A percentile compares a stretch with the other conserved stretches of the same genome.
phyloP scores from a whole-genome alignment of 53 echinoderm and acorn worm species.

The Apostichopus leukothele region DNA sequence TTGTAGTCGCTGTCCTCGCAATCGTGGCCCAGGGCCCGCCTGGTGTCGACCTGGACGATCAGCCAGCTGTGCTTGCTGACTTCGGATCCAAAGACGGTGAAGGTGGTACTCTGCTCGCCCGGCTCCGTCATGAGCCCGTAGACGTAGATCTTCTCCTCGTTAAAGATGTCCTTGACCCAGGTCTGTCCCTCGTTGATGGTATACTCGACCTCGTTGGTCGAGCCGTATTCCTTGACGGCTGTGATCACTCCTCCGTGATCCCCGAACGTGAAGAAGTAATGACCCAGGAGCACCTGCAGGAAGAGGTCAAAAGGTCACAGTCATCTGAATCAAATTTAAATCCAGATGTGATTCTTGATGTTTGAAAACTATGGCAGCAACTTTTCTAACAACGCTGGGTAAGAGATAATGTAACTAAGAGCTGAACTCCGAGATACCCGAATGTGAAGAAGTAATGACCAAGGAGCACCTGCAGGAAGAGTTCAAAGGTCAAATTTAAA shows the following conservation, averaged over 20 bases:
- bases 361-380: too few relatives aligned
- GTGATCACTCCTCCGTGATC: conserved; percentile 89
- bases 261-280: conserved; percentile 83
- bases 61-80: conserved; percentile 76
- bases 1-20: conserved; percentile 86
- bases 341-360: too few relatives aligned
- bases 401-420: too few relatives aligned
- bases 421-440: too few relatives aligned
- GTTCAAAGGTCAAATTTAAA: too few relatives aligned
- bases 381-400: too few relatives aligned
- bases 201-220: conserved; percentile 83
- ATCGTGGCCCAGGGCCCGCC: conserved; percentile 51
- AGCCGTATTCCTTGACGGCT: conserved; percentile 74
- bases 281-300: conserved; percentile 66
- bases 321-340: too few relatives aligned
- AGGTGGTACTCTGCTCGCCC: conserved; percentile 72
- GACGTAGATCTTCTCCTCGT: conserved; percentile 65
- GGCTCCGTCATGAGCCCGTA: conserved; percentile 98
- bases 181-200: conserved; percentile 77
- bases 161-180: conserved; percentile 68
- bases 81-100: conserved; percentile 92
- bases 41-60: conserved; percentile 79
- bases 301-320: neutral
- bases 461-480: conserved; percentile 57
- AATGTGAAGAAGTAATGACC: conserved; percentile 74